These are phyloP conservation scores for Ptychoptera contaminata DNA, from an alignment of 2,888 invertebrate genomes.

Conservation along the genomic window DNA sequence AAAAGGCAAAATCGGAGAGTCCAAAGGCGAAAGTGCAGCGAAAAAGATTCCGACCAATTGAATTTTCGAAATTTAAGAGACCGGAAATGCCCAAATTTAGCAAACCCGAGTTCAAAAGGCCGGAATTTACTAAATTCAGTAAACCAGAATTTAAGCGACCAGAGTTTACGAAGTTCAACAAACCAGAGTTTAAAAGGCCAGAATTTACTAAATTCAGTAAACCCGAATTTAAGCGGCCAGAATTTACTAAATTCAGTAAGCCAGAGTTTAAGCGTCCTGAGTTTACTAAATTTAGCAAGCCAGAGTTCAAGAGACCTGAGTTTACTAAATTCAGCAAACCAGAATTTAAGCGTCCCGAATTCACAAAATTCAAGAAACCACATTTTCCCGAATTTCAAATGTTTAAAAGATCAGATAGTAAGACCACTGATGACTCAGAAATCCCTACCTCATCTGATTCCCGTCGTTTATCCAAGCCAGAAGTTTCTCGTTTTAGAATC, in stretches of 20 bases:
- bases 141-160: slow-evolving; percentile 27
- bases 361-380: slow-evolving; percentile 34
- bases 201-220: slow-evolving; percentile 17
- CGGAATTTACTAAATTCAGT: slow-evolving; percentile 14
- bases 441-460: slow-evolving; percentile 39
- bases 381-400: slow-evolving; percentile 46
- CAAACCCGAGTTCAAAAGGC: slow-evolving; percentile 26
- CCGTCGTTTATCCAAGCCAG: slow-evolving; percentile 36
- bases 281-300: slow-evolving; percentile 32
- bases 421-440: neutral
- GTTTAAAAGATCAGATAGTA: slow-evolving; percentile 39
- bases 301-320: slow-evolving; percentile 24
- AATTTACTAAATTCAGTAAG: slow-evolving; percentile 28
- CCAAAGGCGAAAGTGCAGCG: slow-evolving; percentile 24
- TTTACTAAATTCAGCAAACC: slow-evolving; percentile 17
- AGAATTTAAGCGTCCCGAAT: slow-evolving; percentile 25
- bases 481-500: slow-evolving; percentile 45
- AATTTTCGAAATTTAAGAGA: slow-evolving; percentile 29
- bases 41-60: slow-evolving; percentile 25
- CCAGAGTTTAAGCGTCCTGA: slow-evolving; percentile 28
- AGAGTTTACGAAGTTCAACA: slow-evolving; percentile 24
- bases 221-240: slow-evolving; percentile 26
- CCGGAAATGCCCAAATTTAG: slow-evolving; percentile 6
- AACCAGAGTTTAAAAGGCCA: slow-evolving; percentile 30
- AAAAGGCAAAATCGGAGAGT: slow-evolving; percentile 30